A percentile compares a stretch with the other conserved stretches of the same genome.
phyloP scores from a whole-genome alignment of 2,888 invertebrate species.

The Oxyteleia sp. region DNA sequence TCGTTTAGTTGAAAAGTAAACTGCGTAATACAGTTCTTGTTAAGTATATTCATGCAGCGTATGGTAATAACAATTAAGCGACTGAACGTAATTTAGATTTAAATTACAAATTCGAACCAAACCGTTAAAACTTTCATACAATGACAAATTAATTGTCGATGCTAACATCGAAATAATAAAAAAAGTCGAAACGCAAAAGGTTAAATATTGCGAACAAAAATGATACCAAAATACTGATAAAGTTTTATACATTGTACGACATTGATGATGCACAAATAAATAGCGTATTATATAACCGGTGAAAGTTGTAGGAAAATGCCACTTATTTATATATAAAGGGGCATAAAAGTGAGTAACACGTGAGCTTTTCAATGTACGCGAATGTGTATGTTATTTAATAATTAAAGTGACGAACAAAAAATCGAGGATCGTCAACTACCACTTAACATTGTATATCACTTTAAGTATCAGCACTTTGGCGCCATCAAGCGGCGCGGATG shows the following conservation, averaged over 20 bases:
- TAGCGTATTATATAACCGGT: constrained; percentile 22
- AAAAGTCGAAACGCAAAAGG: too few species aligned
- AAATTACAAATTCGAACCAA: too few species aligned
- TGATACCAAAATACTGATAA: constrained; percentile 5
- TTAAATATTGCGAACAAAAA: neutral
- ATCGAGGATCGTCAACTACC: neutral
- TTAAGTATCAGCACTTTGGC: neutral
- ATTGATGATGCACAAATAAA: constrained; percentile 23
- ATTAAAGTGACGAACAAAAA: constrained; percentile 3
- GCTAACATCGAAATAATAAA: too few species aligned
- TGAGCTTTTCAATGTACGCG: constrained; percentile 20
- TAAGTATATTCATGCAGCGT: neutral
- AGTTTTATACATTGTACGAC: constrained; percentile 3
- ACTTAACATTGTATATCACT: neutral
- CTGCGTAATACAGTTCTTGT: neutral
- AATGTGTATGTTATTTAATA: constrained; percentile 28
- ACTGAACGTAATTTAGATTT: too few species aligned
- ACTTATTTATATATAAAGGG: constrained; percentile 12
- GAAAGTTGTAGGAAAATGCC: constrained; percentile 30
- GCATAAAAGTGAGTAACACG: constrained; percentile 14
- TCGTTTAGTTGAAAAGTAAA: neutral
- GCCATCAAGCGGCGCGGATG: neutral
- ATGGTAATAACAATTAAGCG: neutral
- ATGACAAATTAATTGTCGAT: too few species aligned
- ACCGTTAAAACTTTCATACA: too few species aligned